Conservation (phyloP, 2,113 vertebrate genomes). For the Pomatostomus ruficeps region DNA sequence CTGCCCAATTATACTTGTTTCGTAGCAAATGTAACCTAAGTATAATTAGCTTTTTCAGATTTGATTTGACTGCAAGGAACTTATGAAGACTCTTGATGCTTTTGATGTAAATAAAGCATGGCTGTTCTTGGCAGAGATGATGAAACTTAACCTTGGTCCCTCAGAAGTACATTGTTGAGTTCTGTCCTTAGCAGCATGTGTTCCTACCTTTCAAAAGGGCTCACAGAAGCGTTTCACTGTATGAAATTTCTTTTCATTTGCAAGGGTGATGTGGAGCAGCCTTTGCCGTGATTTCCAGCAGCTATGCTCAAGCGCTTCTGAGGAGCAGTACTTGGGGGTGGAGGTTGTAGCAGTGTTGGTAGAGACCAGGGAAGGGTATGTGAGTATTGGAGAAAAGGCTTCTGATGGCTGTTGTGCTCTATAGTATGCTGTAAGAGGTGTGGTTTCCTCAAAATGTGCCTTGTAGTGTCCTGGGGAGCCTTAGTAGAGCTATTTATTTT, state of each 20-base stretch:
- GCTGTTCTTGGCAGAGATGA: neutral
- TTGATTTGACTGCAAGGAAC: neutral
- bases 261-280: neutral
- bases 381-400: neutral
- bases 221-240: accelerated
- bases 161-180: neutral
- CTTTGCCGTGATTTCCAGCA: neutral
- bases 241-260: neutral
- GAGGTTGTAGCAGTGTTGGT: neutral
- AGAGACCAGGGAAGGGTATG: neutral
- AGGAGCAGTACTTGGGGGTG: neutral
- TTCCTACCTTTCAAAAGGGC: neutral
- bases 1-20: neutral
- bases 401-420: neutral
- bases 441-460: neutral
- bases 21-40: neutral
- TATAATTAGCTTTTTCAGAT: neutral
- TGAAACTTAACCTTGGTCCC: neutral
- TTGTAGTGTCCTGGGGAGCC: neutral
- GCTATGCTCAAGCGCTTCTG: neutral
- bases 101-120: neutral
- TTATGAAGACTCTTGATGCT: neutral
- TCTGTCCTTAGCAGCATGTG: neutral
- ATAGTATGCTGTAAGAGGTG: neutral
- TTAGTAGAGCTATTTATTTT: neutral